Percentiles rank a stretch among this genome's conserved stretches.
These are phyloP conservation scores for Sycophila texana DNA, from an alignment of 2,888 invertebrate species.

Conservation along the genomic window DNA sequence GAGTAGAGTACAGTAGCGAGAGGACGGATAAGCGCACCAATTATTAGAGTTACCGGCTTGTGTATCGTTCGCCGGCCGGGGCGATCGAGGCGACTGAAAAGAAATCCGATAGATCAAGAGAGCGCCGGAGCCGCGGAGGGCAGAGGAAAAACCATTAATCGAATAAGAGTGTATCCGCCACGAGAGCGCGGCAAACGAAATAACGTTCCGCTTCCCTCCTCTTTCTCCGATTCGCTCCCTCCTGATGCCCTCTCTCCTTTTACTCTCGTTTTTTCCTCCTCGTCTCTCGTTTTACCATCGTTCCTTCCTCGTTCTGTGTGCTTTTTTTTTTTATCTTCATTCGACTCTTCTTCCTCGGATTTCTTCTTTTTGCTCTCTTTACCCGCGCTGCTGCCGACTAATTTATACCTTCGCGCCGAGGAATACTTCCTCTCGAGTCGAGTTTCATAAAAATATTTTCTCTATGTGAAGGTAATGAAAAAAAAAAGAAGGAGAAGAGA, in stretches of 20 bases:
- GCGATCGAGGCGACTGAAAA: slow-evolving; percentile 68
- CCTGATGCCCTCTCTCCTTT: background rate
- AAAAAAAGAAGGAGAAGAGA: too few relatives aligned
- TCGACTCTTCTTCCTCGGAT: background rate
- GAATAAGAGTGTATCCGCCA: slow-evolving; percentile 58
- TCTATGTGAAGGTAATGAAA: too few relatives aligned
- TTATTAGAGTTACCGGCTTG: slow-evolving; percentile 69
- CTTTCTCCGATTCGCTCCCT: background rate
- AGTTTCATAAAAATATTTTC: too few relatives aligned
- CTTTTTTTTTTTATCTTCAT: background rate
- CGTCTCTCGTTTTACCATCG: background rate
- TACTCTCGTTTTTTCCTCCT: background rate
- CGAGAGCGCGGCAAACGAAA: slow-evolving; percentile 60
- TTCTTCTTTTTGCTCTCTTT: background rate
- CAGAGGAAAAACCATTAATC: slow-evolving; percentile 66
- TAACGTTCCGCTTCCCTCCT: slow-evolving; percentile 57
- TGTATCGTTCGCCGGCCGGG: slow-evolving; percentile 69
- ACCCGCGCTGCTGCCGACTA: slow-evolving; percentile 17
- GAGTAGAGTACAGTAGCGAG: slow-evolving; percentile 21
- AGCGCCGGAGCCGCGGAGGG: slow-evolving; percentile 14
- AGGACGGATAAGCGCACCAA: slow-evolving; percentile 69
- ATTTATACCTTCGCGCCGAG: slow-evolving; percentile 37
- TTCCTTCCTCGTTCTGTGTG: background rate
- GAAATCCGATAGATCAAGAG: slow-evolving; percentile 65
- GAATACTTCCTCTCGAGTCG: slow-evolving; percentile 16